Percentiles rank a stretch among this genome's conserved stretches.
Conservation (phyloP, 2,113 vertebrate genomes). For the Sander vitreus region DNA sequence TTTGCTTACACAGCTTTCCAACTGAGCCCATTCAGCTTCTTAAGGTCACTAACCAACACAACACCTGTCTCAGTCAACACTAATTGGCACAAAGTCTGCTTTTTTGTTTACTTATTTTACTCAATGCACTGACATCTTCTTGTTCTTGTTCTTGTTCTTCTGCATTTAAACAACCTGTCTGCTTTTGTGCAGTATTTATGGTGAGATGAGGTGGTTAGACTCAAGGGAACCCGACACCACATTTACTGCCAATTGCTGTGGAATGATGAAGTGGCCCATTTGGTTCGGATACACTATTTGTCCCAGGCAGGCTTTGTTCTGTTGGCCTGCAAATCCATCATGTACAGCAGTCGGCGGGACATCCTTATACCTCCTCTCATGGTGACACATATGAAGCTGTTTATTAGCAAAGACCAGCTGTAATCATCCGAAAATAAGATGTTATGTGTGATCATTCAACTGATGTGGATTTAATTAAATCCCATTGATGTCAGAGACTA, state of each 20-base stretch:
- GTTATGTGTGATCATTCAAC: neutral
- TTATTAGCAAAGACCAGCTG: constrained; percentile 15
- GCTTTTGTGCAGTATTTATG: constrained; percentile 75
- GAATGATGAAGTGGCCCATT: constrained; percentile 81
- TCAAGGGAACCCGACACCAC: constrained; percentile 79
- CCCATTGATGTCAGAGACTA: neutral
- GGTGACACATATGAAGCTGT: neutral
- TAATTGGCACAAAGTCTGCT: constrained; percentile 81
- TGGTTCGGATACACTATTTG: constrained; percentile 69
- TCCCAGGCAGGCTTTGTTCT: constrained; percentile 63
- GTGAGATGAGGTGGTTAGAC: constrained; percentile 67
- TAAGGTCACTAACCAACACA: constrained; percentile 82
- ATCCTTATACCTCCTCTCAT: neutral
- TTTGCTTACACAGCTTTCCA: constrained; percentile 87
- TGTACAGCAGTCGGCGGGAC: constrained; percentile 13
- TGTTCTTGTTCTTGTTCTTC: neutral
- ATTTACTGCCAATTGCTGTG: constrained; percentile 80
- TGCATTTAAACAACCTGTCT: constrained; percentile 56
- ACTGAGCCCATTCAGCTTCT: constrained; percentile 69
- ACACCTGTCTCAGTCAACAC: constrained; percentile 85
- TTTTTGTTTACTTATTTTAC: constrained; percentile 40
- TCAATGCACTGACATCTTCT: neutral
- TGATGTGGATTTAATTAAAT: neutral
- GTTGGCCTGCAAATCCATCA: constrained; percentile 59
- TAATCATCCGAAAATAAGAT: neutral